Evolutionary conservation across 2,797 vertebrate genomes (phyloP).

Genomic region (Limnodromus scolopaceus): DNA sequence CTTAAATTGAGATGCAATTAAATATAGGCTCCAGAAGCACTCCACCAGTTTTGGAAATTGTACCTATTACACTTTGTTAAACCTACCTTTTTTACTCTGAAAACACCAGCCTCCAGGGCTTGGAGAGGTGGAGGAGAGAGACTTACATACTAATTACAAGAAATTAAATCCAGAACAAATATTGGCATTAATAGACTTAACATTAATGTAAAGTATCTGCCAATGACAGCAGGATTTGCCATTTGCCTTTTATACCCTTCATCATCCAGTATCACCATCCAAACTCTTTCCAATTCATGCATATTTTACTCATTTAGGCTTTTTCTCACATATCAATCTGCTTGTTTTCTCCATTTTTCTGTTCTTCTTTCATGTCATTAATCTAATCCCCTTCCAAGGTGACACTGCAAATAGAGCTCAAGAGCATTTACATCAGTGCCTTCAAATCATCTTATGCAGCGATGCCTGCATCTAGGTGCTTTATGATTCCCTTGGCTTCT

Average conservation of each 20-base stretch:
- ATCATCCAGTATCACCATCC: not conserved
- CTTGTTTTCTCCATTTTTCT: not conserved
- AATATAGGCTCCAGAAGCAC: not conserved
- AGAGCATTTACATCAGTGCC: not conserved
- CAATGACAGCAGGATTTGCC: not conserved
- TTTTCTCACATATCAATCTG: not conserved
- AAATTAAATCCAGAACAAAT: constrained; percentile 40
- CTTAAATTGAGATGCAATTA: not conserved
- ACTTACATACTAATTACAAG: constrained; percentile 1
- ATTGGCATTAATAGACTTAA: not conserved
- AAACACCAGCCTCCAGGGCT: not conserved
- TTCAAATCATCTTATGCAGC: not conserved
- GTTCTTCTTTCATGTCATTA: constrained; percentile 41
- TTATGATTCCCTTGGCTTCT: not conserved
- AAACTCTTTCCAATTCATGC: not conserved
- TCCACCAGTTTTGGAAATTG: not conserved
- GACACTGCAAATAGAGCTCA: constrained; percentile 18
- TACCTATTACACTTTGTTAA: constrained; percentile 21
- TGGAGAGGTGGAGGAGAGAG: not conserved
- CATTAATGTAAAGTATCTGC: not conserved
- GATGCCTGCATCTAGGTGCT: not conserved
- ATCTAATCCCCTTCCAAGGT: constrained; percentile 53
- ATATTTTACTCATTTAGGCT: not conserved
- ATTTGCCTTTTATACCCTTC: not conserved
- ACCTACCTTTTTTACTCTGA: not conserved